Evolutionary conservation across 1,140 invertebrate genomes (phyloP), one percentile per base, ranked within the genome.

Genomic region (Drosophila tsacasi): DNA sequence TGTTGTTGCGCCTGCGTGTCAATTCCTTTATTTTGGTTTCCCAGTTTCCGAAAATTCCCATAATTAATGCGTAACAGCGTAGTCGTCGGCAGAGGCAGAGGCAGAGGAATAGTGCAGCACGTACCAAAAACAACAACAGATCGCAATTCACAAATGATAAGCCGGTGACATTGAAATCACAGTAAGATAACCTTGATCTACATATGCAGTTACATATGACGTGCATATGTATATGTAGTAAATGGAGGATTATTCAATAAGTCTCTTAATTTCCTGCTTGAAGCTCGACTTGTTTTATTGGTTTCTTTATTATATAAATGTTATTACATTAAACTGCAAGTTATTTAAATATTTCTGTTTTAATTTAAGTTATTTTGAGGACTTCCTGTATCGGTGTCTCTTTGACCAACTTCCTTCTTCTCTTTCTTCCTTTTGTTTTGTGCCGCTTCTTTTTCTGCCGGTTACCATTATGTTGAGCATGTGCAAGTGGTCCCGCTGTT

Each of bases 41-140:
- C n/a, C 15, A 44, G 23, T 27, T 30, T 49, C 55, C 64, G 8
- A 73, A 82, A 86, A 87, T 80, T 87, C 80, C 84, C 80, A 80
- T 77, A 87, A 86, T 83, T 87, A 86, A 89, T 86, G 80, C 84
- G 71, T 83, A 83, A 87, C 54, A 76, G 61, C 62, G 71, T 60
- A 35, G 78, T 8, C 35, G 42, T 15, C 25, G 40, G 13, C 40
- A 69, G 46, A 35, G 58, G 12, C 66, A 57, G 65, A 50, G 54
- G 49, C 52, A 69, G 50, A 39, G 21, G 21, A 25, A 57, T 39
- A 76, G 40, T 47, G 74, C 74, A 76, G 54, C 61, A 76, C 72
- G 74, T 66, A 57, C 54, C 39, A 46, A 59, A 47, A 71, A 52
- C 39, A 75, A 64, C 12, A 63, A 61, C 19, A 75, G 54, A 42